Evolutionary conservation across 2,113 vertebrate genomes (phyloP), one percentile per base, ranked within the genome.

Genomic region (Hippocampus mohnikei): DNA sequence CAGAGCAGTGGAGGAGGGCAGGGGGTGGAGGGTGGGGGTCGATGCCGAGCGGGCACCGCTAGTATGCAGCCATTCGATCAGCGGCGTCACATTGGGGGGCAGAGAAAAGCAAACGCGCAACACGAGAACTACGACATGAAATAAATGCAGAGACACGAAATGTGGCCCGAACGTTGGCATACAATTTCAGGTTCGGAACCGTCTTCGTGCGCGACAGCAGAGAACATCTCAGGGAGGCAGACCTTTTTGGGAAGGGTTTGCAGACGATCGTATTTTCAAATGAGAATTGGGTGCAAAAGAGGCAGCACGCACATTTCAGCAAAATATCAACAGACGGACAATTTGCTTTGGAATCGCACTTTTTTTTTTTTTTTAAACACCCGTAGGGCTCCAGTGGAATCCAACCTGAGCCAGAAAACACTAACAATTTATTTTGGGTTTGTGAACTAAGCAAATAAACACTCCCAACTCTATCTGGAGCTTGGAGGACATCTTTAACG

Each of bases 371-470:
- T 42, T 42, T 42, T 44, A 2, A 20, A 50, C 48, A 50, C 18
- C 5, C 3, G 29, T 2, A 3, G 21, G 78, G 68, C 71, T 41
- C 33, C 63, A 37, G 71, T 63, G 60, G 21, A 67, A 74, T 71
- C 67, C 74, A 50, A 70, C 68, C 60, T 58, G 2, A 70, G 42
- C 73, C 80, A 76, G 71, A 82, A 81, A 80, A 69, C 70, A 73
- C 78, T 74, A 61, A 75, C 67, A 67, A 84, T 91, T 90, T 89
- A 86, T 91, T 85, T 81, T 85, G 83, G 83, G 83, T 90, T 89
- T 84, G 85, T 87, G 88, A 91, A 91, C 86, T 81, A 82, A 81
- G 88, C 87, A 90, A 91, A 91, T 90, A 89, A 92, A 87, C 75
- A 81, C 79, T 88, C 87, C 84, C 85, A 89, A 89, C 90, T 90